Base-by-base conservation (phyloP, 2,888 invertebrate genomes). In the Drosophila mulleri region DNA sequence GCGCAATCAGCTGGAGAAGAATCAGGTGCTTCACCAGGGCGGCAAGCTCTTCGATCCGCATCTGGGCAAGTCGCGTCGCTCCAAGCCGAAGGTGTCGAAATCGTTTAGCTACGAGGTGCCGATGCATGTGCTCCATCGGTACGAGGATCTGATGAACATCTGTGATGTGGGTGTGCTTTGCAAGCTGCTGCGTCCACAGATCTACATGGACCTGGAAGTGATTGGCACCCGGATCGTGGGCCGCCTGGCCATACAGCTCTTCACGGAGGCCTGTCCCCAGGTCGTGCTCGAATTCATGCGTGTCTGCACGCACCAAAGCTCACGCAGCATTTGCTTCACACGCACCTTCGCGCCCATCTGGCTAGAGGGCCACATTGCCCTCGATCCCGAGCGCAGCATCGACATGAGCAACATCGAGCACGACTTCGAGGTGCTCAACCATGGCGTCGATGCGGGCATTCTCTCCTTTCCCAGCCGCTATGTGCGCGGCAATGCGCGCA, bases 261-360 rank as follows among this genome's bases (percentile, higher is more conserved):
- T 86, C 67, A 91, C 90, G 5, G 92, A 92, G 75, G 90, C 92
- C 14, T 92, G 91, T 59, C 92, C 93, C 0, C 86, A 88, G 53
- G 83, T 92, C 0, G 91, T 91, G 2, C 67, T 91, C 7, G 89
- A 91, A 45, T 90, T 92, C 32, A 83, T 92, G 65, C 83, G 88
- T 44, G 62, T 88, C 64, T 92, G 92, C 52, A 81, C 83, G 4
- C 52, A 59, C 0, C 75, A 67, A 7, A 62, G 63, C 3, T 20
- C 26, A 2, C 70, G 63, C 2, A 69, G 72, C n/a, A 78, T 91
- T 6, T 26, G 45, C 16, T 84, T 92, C 23, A 82, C 79, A 2
- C 91, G 92, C 2, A 78, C 91, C 1, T 74, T 89, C 42, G 75
- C 88, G 0, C 87, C 88, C n/a, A 78, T 92, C 1, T 92, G 92